phyloP scores from a whole-genome alignment of 2,113 vertebrate species.

The Prionailurus bengalensis region DNA sequence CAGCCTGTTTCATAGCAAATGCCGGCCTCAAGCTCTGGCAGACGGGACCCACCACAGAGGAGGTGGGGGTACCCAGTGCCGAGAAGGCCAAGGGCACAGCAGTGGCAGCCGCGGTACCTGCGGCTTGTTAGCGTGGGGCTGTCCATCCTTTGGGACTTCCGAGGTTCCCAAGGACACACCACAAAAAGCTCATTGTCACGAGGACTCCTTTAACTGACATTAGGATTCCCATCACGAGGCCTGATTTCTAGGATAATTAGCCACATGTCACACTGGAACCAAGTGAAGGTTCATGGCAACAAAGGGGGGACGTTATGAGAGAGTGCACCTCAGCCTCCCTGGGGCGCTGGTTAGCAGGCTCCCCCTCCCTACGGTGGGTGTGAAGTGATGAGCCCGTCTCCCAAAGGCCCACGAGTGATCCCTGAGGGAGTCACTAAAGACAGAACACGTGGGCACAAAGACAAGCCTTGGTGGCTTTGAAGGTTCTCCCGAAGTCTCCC shows the following conservation, averaged over 20 bases:
- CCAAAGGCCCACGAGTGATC: background rate
- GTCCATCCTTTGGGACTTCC: background rate
- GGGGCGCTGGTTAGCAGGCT: background rate
- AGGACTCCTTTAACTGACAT: background rate
- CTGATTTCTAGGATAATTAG: background rate
- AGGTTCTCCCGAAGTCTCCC: background rate
- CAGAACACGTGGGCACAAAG: background rate
- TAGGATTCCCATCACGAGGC: background rate
- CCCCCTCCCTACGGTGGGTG: background rate
- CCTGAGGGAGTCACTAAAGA: background rate
- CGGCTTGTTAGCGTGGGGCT: background rate
- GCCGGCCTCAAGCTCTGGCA: background rate
- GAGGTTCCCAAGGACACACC: background rate
- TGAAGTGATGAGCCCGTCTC: no score
- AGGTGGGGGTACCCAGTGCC: background rate
- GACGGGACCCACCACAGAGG: fast-evolving
- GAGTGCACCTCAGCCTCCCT: background rate
- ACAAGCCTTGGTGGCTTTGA: background rate
- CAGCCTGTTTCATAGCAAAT: background rate
- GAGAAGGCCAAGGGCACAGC: background rate
- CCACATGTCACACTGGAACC: background rate
- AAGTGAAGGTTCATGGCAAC: background rate
- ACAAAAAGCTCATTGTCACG: background rate
- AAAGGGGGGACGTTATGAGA: background rate
- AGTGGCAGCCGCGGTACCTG: background rate